Base-by-base conservation (phyloP, 2,888 invertebrate genomes). In the Drosophila anomalata region DNA sequence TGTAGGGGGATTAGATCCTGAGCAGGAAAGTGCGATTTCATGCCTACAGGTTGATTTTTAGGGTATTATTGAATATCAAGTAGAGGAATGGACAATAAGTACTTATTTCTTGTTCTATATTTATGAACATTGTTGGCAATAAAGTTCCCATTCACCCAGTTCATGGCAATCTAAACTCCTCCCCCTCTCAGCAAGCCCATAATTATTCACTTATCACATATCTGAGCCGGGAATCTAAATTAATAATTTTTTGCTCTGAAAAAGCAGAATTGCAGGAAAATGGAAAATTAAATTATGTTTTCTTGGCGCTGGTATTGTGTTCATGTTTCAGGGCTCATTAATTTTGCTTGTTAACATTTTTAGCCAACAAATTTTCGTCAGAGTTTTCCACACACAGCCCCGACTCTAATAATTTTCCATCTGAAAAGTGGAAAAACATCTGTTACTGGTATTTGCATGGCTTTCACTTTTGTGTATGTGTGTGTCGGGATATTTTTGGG, bases 321-420 rank as follows among this genome's bases (percentile, higher is more conserved):
- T 71, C 60, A 73, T 75, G 73, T 70, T 87, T 70, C 74, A 80
- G 74, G 89, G 72, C 78, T 71, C 88, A 84, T 84, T 84, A 84
- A 84, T 67, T 88, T 88, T 14, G 76, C 76, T 84, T 87, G 88
- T 88, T 83, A 82, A 85, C 79, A 87, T 76, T 84, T 87, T 67
- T 17, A 73, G 60, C 60, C 57, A 72, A 73, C 82, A 85, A 86
- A 88, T 70, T 73, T 84, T 62, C 14, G 31, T 33, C 41, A 44
- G 44, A 22, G 56, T 73, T 51, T 72, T 59, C 29, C 29, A 29
- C 68, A 57, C 52, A 75, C 62, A 22, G 46, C 61, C 68, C 73
- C 73, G 69, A 74, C 62, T 8, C 48, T 62, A 55, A 24, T 20
- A 48, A 60, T 51, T 60, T 60, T 31, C 48, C 63, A 50, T 56